A percentile compares a stretch with the other conserved stretches of the same genome.
Conservation (phyloP, 2,113 vertebrate genomes). For the Vidua macroura region DNA sequence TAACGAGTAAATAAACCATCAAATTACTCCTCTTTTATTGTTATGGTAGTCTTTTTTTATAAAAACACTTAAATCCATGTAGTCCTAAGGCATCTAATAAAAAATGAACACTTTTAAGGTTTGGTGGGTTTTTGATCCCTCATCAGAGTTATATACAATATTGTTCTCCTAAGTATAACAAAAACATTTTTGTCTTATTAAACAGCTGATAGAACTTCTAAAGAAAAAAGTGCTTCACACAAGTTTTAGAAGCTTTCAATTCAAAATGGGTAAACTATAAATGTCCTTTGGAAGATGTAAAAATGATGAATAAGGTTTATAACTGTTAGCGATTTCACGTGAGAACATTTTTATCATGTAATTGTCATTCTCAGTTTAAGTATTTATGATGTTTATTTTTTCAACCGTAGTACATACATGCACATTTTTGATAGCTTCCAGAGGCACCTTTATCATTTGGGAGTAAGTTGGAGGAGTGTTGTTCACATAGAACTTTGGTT, state of each 20-base stretch:
- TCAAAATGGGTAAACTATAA: background rate
- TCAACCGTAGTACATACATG: background rate
- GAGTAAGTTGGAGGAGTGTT: background rate
- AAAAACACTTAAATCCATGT: conserved; percentile 82
- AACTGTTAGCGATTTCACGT: background rate
- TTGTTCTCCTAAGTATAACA: conserved; percentile 44
- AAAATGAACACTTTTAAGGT: conserved; percentile 78
- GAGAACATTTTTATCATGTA: background rate
- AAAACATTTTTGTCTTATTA: conserved; percentile 11
- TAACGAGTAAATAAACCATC: conserved; percentile 87
- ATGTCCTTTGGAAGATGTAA: conserved; percentile 17
- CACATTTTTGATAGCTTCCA: conserved; percentile 5
- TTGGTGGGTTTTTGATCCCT: conserved; percentile 54
- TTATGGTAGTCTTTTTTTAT: conserved; percentile 80
- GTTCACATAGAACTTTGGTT: background rate
- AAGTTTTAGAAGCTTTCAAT: conserved; percentile 49
- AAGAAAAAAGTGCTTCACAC: background rate
- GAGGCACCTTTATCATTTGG: background rate
- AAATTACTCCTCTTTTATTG: conserved; percentile 91
- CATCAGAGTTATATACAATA: conserved; percentile 53
- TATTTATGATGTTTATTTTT: conserved; percentile 16
- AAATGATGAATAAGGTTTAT: conserved; percentile 2
- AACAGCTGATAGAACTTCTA: conserved; percentile 26
- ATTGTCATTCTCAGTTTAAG: background rate
- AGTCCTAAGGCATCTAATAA: conserved; percentile 89